These are phyloP conservation scores for Drosophila micromelanica DNA, from an alignment of 1,140 invertebrate genomes.

Conservation along the genomic window DNA sequence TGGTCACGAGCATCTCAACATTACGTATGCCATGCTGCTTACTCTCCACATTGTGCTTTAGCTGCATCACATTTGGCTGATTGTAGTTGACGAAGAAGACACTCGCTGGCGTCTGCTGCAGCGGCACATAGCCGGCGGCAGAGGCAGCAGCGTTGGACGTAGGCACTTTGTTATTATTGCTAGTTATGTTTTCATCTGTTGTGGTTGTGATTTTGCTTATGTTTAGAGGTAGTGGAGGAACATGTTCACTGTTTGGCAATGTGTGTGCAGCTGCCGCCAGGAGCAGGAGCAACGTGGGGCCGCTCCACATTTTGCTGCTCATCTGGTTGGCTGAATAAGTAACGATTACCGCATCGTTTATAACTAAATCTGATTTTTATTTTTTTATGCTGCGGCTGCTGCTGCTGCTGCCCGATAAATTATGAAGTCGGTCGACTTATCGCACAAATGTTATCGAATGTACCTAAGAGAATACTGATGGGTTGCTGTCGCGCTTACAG, in stretches of 20 bases:
- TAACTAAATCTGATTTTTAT: constrained; percentile 22
- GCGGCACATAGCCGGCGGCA: constrained; percentile 55
- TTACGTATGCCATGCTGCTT: constrained; percentile 84
- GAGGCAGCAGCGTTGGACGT: constrained; percentile 43
- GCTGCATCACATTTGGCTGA: constrained; percentile 76
- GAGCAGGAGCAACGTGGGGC: constrained; percentile 38
- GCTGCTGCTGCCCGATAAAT: constrained; percentile 32
- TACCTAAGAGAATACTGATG: background rate
- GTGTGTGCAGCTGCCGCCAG: constrained; percentile 37
- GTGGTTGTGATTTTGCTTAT: constrained; percentile 45
- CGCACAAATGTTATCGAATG: constrained; percentile 9
- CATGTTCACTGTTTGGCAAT: constrained; percentile 44
- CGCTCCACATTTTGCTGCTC: constrained; percentile 40
- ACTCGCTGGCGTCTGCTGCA: constrained; percentile 70
- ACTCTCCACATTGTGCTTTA: constrained; percentile 71
- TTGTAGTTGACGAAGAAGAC: constrained; percentile 73
- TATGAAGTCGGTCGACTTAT: constrained; percentile 12
- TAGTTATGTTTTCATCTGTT: constrained; percentile 66
- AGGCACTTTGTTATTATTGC: constrained; percentile 75
- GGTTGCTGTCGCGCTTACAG: background rate
- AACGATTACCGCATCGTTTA: constrained; percentile 49
- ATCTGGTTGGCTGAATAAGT: constrained; percentile 33
- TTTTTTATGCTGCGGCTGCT: constrained; percentile 23
- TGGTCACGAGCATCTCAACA: constrained; percentile 86
- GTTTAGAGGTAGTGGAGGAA: constrained; percentile 54